Base-by-base conservation (phyloP, 2,888 invertebrate species). In the Agrotis clavis region DNA sequence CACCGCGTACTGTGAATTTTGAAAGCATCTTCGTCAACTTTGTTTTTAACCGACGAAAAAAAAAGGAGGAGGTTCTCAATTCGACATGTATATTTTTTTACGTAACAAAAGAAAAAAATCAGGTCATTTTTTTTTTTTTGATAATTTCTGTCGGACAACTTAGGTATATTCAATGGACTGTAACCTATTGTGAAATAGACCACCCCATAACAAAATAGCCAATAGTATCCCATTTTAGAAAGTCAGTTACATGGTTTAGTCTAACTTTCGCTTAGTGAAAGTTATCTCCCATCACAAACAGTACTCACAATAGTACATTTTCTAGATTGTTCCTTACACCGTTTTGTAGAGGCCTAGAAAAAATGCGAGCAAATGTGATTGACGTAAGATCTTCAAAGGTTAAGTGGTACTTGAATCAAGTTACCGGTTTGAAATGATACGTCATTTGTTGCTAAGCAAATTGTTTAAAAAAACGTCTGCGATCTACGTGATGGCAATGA, bases 231-330 rank as follows among this genome's bases (percentile, higher is more conserved):
- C 66, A 63, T 57, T 82, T 80, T 80, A 80, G 80, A 80, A 80
- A 80, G 80, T 78, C 35, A 50, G 79, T 54, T 74, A 67, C 59
- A 78, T 64, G 54, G 63, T 74, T 63, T 48, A 16, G 21, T 51
- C 51, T 77, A 35, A 80, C 82, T 80, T 80, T 80, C 80, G 48
- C 69, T 68, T 21, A 64, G 82, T 78, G 80, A 80, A 80, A 80
- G 80, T 82, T 64, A 82, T 78, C 82, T 80, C 82, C 73, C 80
- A 82, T 74, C 74, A 63, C 30, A 19, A 30, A 35, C 59, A 18
- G 64, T 62, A 60, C 48, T 62, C 60, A 77, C 82, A 82, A 80
- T 80, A 74, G 79, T 73, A 65, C 62, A 78, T 66, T 68, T 78
- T 73, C 56, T 81, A 81, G 61, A 77, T 35, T 4, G 30, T 73